phyloP scores from a whole-genome alignment of 2,797 vertebrate species.

The Numenius phaeopus region DNA sequence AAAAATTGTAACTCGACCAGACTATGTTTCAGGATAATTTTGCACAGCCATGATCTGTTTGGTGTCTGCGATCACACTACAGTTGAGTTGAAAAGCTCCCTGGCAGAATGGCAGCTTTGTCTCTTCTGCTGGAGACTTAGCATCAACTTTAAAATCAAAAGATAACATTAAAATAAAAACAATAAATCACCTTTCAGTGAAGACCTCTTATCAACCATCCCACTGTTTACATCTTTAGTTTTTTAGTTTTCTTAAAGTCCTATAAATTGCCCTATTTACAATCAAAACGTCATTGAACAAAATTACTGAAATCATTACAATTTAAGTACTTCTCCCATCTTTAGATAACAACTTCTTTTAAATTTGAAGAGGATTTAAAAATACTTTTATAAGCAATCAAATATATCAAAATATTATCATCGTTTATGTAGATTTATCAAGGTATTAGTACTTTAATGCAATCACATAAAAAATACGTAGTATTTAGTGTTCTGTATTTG shows the following conservation, averaged over 20 bases:
- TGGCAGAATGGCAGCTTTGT: not conserved
- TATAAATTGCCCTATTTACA: not conserved
- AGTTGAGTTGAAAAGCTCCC: not conserved
- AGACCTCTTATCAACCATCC: not conserved
- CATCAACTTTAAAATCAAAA: not conserved
- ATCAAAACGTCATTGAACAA: not conserved
- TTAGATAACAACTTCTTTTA: not conserved
- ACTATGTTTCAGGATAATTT: not conserved
- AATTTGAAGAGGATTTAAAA: not conserved
- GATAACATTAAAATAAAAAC: not conserved
- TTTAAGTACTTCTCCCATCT: not conserved
- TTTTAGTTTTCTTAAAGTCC: not conserved
- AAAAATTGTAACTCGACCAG: not conserved
- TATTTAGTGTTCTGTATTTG: not conserved
- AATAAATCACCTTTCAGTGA: not conserved
- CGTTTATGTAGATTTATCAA: not conserved
- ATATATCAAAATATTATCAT: not conserved
- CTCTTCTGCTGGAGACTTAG: not conserved
- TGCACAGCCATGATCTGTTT: not conserved
- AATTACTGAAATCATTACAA: not conserved
- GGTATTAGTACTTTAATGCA: not conserved
- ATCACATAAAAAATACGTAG: not conserved
- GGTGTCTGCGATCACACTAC: not conserved
- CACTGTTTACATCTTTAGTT: rapidly evolving
- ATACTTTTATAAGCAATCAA: not conserved